Conservation (phyloP, 2,888 invertebrate genomes). For the Ischnura elegans region DNA sequence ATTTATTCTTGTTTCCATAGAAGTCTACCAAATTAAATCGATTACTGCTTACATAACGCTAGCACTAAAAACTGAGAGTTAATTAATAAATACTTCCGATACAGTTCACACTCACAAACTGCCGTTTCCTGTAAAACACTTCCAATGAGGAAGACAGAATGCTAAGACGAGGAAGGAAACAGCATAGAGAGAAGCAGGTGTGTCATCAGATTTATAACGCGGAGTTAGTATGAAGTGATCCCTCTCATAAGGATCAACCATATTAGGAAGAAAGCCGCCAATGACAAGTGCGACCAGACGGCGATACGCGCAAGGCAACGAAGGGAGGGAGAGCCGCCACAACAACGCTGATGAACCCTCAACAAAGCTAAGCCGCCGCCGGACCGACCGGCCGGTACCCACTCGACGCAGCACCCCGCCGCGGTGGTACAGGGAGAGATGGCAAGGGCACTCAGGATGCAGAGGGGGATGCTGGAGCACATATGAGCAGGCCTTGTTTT, state of each 20-base stretch:
- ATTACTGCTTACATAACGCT: too few species aligned
- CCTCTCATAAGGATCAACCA: too few species aligned
- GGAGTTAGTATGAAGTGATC: background rate
- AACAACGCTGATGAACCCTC: background rate
- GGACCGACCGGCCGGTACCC: background rate
- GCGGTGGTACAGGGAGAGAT: background rate
- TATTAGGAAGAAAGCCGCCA: too few species aligned
- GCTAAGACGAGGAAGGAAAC: background rate
- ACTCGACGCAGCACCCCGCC: background rate
- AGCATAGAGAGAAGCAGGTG: background rate
- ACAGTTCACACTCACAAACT: too few species aligned
- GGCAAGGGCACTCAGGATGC: background rate
- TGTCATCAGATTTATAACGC: background rate
- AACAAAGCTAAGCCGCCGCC: background rate
- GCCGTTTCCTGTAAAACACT: too few species aligned
- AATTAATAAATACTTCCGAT: too few species aligned
- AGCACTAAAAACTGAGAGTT: too few species aligned
- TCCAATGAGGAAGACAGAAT: background rate
- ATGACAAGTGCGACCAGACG: background rate
- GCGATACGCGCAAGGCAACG: background rate
- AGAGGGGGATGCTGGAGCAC: background rate
- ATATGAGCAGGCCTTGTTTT: conserved; percentile 15
- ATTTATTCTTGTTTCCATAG: too few species aligned
- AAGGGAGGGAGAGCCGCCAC: background rate
- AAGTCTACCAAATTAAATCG: too few species aligned